Percentiles rank a stretch among this genome's conserved stretches.
phyloP scores from a whole-genome alignment of 1,140 invertebrate genomes.

The Colletes latitarsis region DNA sequence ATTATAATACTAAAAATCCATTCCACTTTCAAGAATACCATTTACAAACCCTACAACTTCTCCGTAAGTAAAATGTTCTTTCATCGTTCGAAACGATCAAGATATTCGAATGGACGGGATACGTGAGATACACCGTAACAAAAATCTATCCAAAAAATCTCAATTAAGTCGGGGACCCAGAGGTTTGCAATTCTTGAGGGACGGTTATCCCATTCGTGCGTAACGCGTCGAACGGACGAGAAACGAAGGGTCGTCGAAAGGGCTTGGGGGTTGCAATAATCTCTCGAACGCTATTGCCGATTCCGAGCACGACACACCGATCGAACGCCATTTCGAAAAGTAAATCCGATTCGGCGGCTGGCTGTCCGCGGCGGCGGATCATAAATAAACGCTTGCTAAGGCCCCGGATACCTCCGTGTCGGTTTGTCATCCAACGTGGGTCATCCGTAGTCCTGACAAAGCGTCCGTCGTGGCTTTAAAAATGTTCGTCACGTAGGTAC shows the following conservation, averaged over 20 bases:
- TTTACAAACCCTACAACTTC: too few relatives aligned
- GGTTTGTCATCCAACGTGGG: constrained; percentile 58
- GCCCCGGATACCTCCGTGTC: constrained; percentile 59
- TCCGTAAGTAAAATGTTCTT: too few relatives aligned
- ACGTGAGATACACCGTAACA: too few relatives aligned
- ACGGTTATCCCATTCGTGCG: background rate
- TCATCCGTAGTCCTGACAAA: constrained; percentile 54
- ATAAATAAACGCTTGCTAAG: constrained; percentile 66
- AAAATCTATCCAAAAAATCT: too few relatives aligned
- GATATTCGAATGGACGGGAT: too few relatives aligned
- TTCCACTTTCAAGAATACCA: too few relatives aligned
- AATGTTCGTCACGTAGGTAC: constrained; percentile 46
- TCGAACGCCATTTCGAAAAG: constrained; percentile 54
- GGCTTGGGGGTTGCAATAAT: constrained; percentile 31
- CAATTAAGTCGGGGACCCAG: too few relatives aligned
- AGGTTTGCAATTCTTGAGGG: too few relatives aligned
- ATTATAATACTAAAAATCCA: too few relatives aligned
- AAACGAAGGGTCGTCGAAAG: background rate
- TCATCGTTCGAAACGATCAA: too few relatives aligned
- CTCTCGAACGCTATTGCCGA: constrained; percentile 48
- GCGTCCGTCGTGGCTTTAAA: constrained; percentile 51
- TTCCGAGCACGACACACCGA: constrained; percentile 55
- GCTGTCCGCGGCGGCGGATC: constrained; percentile 48
- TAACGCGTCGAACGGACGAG: constrained; percentile 20
- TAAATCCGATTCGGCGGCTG: constrained; percentile 52